These are phyloP conservation scores for Cantharis rufa DNA, from an alignment of 2,888 invertebrate genomes.

Conservation along the genomic window DNA sequence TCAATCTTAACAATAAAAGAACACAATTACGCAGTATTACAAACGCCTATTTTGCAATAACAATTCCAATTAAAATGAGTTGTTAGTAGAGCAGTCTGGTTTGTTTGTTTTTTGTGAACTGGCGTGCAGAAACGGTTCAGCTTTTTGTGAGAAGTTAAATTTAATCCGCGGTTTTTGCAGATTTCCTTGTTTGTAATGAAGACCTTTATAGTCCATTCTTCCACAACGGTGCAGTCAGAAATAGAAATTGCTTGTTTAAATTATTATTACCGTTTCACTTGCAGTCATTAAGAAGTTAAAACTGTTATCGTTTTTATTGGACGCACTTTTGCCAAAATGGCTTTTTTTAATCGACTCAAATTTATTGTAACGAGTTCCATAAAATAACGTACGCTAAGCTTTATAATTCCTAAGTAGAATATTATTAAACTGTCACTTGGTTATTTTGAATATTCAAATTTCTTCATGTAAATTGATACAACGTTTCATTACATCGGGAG, in stretches of 20 bases:
- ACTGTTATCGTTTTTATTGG: conserved; percentile 11
- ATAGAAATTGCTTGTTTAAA: conserved; percentile 17
- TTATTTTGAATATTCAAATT: neutral
- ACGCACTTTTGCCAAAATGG: conserved; percentile 7
- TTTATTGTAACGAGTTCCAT: neutral
- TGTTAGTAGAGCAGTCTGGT: conserved; percentile 20
- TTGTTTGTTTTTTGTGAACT: conserved; percentile 14
- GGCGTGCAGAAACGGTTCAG: conserved; percentile 5
- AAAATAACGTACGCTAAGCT: neutral
- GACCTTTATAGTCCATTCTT: conserved; percentile 26
- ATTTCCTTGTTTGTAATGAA: conserved; percentile 30
- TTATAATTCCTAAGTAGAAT: neutral
- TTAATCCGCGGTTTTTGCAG: conserved; percentile 27
- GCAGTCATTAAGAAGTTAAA: conserved; percentile 6
- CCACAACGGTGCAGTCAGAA: conserved; percentile 5
- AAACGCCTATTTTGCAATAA: conserved; percentile 20
- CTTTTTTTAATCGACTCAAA: neutral
- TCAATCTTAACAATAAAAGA: neutral
- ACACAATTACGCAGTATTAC: conserved; percentile 8
- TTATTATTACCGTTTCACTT: conserved; percentile 19
- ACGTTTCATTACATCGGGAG: neutral
- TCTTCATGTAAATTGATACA: neutral
- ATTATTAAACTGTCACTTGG: neutral
- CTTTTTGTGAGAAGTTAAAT: conserved; percentile 23
- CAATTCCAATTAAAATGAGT: conserved; percentile 29